Base-by-base conservation (phyloP, 2,797 vertebrate genomes). In the Hypotaenidia okinawae region DNA sequence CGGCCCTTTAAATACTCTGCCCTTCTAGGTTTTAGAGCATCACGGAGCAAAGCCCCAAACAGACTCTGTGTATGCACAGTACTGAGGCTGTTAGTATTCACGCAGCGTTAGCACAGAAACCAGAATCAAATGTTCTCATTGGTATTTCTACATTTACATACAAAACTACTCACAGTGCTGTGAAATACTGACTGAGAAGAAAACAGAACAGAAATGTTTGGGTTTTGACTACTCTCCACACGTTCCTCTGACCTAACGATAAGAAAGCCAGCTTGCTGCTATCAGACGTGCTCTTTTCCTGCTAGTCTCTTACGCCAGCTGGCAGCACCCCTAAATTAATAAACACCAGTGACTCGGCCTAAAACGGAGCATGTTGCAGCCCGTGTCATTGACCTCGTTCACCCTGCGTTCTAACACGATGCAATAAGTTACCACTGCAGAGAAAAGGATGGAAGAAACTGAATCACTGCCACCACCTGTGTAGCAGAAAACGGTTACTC, bases 81-180 rank as follows among this genome's bases (percentile, higher is more conserved):
- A 47, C 67, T 27, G 61, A 95, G 59, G 84, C 94, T 86, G 85
- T 83, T 81, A 64, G 85, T 52, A 27, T 72, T 82, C 52, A 32
- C 10, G 55, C 81, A 96, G 81, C 66, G 55, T 45, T 23, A 73
- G 69, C 39, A 62, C 64, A 39, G 62, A 79, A 94, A 79, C 78
- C 1, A 10, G 70, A 87, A 75, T 59, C 39, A 61, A 85, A 59
- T 18, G 52, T 64, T 74, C 61, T 79, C 45, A 15, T 7, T 69
- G 92, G 67, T 62, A 77, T 45, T 87, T 84, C 93, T 69, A 80
- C 43, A 61, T 70, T 81, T 64, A 88, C 79, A 43, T 86, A 80
- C 37, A 91, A 57, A 86, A 68, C 79, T 91, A 47, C 92, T 94
- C 77, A 89, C 84, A 83, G 90, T 91, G 93, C 73, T 77, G 79